Evolutionary conservation across 2,113 vertebrate species (phyloP).

Genomic region (Bambusicola thoracicus): DNA sequence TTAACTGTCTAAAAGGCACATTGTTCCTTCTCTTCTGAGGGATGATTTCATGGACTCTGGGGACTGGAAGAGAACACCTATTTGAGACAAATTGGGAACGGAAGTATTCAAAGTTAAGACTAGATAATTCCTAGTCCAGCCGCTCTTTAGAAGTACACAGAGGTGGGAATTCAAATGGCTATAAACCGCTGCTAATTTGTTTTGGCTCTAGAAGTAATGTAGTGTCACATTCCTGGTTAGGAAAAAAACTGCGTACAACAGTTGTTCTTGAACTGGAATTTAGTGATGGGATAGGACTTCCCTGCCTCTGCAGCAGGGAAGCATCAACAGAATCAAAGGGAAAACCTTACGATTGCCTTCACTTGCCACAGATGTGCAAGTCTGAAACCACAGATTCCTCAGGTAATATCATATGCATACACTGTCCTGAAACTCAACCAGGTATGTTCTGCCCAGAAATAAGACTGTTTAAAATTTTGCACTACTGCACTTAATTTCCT

Average conservation of each 20-base stretch:
- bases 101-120: not conserved
- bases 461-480: not conserved
- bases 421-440: not conserved
- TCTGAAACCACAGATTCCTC: not conserved
- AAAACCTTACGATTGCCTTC: not conserved
- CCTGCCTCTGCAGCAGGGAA: not conserved
- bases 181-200: not conserved
- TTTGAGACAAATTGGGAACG: not conserved
- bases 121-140: not conserved
- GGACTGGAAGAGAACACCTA: not conserved
- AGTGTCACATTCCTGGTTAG: not conserved
- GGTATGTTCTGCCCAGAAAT: not conserved
- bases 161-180: not conserved
- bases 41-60: not conserved
- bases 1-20: not conserved
- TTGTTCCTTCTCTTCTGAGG: not conserved
- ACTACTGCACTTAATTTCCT: not conserved
- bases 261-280: not conserved
- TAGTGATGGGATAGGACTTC: not conserved
- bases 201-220: not conserved
- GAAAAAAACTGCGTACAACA: not conserved
- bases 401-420: rapidly evolving
- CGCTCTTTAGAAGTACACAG: not conserved
- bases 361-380: not conserved
- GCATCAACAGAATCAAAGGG: not conserved